Evolutionary conservation across 2,797 vertebrate species (phyloP).

Genomic region (Pangasius larnaudii): DNA sequence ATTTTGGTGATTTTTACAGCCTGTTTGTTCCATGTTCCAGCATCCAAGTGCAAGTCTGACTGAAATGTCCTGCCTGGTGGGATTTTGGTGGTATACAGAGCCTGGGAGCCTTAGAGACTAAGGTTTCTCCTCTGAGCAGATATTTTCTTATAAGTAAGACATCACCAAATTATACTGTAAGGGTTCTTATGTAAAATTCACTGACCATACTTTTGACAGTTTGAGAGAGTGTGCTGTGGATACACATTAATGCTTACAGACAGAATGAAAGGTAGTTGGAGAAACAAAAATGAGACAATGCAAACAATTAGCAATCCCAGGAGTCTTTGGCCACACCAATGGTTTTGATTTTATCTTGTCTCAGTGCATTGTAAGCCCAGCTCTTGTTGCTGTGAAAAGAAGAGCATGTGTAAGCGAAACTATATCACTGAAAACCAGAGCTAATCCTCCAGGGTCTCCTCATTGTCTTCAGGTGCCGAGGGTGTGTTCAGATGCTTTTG

Average conservation of each 20-base stretch:
- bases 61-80: not conserved
- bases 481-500: constrained; percentile 21
- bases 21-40: not conserved
- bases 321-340: constrained; percentile 15
- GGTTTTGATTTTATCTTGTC: constrained; percentile 50
- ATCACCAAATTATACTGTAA: not conserved
- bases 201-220: not conserved
- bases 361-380: constrained; percentile 64
- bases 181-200: not conserved
- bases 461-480: constrained; percentile 34
- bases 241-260: not conserved
- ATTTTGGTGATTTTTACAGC: not conserved
- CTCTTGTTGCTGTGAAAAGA: constrained; percentile 62
- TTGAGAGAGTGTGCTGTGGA: not conserved
- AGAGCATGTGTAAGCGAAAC: constrained; percentile 64
- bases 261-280: constrained; percentile 22
- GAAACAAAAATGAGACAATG: constrained; percentile 19
- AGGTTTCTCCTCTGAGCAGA: not conserved
- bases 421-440: constrained; percentile 63
- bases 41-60: not conserved
- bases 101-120: not conserved
- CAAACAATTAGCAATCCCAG: constrained; percentile 9
- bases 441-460: constrained; percentile 60
- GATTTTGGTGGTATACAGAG: not conserved
- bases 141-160: not conserved